phyloP scores from a whole-genome alignment of 2,113 vertebrate species.

The Pionites leucogaster region DNA sequence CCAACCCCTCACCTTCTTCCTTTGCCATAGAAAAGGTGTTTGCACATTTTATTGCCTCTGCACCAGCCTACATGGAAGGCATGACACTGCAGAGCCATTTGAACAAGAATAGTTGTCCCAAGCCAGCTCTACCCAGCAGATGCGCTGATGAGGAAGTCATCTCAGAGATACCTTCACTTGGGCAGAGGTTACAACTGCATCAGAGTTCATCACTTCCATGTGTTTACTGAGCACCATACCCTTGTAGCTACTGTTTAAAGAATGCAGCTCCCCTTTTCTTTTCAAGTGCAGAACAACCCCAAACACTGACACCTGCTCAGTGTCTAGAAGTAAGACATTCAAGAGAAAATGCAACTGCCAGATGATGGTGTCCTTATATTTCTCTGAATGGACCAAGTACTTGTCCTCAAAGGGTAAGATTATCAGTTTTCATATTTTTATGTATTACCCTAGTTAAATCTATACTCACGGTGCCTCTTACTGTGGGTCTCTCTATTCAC shows the following conservation, averaged over 20 bases:
- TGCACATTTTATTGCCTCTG: neutral
- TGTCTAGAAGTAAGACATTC: neutral
- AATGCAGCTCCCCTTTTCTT: neutral
- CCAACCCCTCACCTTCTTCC: neutral
- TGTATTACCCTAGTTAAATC: neutral
- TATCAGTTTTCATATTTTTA: neutral
- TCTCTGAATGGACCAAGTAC: neutral
- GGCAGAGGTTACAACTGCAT: neutral
- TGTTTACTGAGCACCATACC: neutral
- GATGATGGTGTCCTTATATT: neutral
- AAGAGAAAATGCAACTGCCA: neutral
- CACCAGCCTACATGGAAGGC: neutral
- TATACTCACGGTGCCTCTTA: neutral
- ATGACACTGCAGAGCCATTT: neutral
- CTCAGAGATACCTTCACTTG: neutral
- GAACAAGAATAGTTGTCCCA: neutral
- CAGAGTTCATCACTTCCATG: neutral
- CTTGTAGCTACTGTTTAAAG: neutral
- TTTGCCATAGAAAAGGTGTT: neutral
- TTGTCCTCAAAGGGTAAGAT: neutral
- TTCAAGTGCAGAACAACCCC: neutral
- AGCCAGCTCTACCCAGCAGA: neutral
- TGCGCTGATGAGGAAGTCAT: accelerated
- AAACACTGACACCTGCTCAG: neutral
- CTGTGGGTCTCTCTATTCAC: neutral